These are phyloP conservation scores for Cynocephalus volans DNA, from an alignment of 2,113 vertebrate genomes.

Conservation along the genomic window DNA sequence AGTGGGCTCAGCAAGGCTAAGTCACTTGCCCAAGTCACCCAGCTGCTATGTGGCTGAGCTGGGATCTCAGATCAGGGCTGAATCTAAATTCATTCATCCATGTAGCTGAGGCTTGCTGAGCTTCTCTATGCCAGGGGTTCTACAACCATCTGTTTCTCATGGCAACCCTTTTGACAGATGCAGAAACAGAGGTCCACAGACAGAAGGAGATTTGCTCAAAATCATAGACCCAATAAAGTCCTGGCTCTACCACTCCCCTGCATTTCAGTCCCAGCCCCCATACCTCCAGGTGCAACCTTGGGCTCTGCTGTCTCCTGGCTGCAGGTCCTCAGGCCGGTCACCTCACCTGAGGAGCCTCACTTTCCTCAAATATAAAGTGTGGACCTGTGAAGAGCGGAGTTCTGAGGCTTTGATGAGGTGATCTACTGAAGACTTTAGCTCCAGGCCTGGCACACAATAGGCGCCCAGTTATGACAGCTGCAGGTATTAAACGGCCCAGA, in stretches of 20 bases:
- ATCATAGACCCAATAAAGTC: neutral
- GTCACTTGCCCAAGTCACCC: slow-evolving; percentile 30
- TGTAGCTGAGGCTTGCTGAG: neutral
- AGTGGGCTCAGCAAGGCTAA: neutral
- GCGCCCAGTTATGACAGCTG: neutral
- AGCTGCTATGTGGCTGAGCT: neutral
- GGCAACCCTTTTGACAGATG: neutral
- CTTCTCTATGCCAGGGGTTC: neutral
- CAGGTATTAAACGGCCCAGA: neutral
- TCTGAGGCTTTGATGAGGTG: neutral
- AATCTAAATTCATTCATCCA: neutral
- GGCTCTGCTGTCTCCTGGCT: neutral
- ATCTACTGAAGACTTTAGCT: neutral
- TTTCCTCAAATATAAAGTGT: neutral
- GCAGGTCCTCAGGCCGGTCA: neutral
- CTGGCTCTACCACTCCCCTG: neutral
- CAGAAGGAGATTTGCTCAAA: neutral
- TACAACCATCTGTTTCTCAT: neutral
- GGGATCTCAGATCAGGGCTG: neutral
- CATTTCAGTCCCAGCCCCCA: neutral
- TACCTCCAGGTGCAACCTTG: neutral
- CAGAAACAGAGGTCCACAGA: neutral
- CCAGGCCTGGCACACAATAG: neutral
- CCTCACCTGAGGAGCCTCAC: accelerated
- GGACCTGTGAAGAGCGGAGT: neutral